A percentile compares a stretch with the other conserved stretches of the same genome.
These are phyloP conservation scores for Nephrocerus scutellatus DNA, from an alignment of 2,888 invertebrate genomes.

Conservation along the genomic window DNA sequence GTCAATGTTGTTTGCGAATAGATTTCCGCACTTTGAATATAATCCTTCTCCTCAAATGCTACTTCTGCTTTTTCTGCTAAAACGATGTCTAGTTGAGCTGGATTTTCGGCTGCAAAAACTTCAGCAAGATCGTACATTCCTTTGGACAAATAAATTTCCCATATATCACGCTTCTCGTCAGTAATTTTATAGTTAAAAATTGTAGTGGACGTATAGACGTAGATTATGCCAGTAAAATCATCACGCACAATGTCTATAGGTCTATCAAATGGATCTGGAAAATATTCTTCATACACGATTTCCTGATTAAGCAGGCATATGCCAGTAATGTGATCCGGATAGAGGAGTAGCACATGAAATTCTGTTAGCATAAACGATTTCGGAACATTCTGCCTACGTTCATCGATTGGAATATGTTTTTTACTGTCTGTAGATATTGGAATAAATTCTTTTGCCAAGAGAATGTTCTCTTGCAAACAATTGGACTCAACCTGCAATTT, in stretches of 20 bases:
- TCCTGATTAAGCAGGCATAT: constrained; percentile 80
- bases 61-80: constrained; percentile 82
- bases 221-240: constrained; percentile 67
- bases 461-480: constrained; percentile 10
- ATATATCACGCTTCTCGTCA: constrained; percentile 78
- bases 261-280: constrained; percentile 71
- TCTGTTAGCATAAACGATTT: constrained; percentile 77
- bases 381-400: constrained; percentile 50
- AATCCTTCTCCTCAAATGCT: constrained; percentile 70
- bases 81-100: constrained; percentile 73
- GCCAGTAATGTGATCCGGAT: constrained; percentile 73
- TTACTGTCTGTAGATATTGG: constrained; percentile 20
- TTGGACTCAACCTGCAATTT: neutral
- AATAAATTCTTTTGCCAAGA: constrained; percentile 18
- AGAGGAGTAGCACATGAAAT: constrained; percentile 82
- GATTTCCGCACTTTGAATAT: constrained; percentile 74
- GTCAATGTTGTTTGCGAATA: constrained; percentile 87
- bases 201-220: constrained; percentile 77
- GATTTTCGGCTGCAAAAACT: constrained; percentile 73
- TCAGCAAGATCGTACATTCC: constrained; percentile 82
- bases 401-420: constrained; percentile 35
- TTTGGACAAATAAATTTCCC: constrained; percentile 81
- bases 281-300: constrained; percentile 77
- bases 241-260: constrained; percentile 77
- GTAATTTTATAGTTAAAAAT: constrained; percentile 80